phyloP scores from a whole-genome alignment of 1,140 invertebrate genomes.

The Oncopodura yosiiana region DNA sequence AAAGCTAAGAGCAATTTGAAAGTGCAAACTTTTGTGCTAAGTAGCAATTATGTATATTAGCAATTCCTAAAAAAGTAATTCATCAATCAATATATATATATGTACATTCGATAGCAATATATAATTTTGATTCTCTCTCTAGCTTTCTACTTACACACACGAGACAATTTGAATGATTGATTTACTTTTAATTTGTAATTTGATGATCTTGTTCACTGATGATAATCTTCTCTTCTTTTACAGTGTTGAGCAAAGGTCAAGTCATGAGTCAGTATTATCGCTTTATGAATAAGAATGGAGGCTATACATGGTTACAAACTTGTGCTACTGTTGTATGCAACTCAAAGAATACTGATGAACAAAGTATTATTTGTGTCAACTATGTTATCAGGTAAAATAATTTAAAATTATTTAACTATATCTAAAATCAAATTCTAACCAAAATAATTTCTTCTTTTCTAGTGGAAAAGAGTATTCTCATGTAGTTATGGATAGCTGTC shows the following conservation, averaged over 20 bases:
- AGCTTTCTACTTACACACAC: not conserved
- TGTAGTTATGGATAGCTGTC: conserved; percentile 83
- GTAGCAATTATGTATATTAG: no score
- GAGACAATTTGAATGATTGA: not conserved
- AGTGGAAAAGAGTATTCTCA: conserved; percentile 83
- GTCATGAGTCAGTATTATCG: conserved; percentile 91
- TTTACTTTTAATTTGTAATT: not conserved
- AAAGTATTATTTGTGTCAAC: conserved; percentile 92
- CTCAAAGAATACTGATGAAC: conserved; percentile 87
- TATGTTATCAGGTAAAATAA: conserved; percentile 76
- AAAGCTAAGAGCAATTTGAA: no score
- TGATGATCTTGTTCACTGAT: not conserved
- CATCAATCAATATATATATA: no score
- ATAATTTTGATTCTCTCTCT: no score
- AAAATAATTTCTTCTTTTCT: conserved; percentile 38
- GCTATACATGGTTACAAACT: conserved; percentile 91
- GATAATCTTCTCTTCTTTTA: conserved; percentile 40
- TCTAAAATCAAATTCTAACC: not conserved
- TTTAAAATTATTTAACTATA: conserved; percentile 3
- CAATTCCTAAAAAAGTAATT: no score
- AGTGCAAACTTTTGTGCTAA: no score
- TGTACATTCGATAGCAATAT: no score
- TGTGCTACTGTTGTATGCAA: conserved; percentile 93
- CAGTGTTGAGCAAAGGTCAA: conserved; percentile 93
- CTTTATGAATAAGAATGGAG: conserved; percentile 88